Evolutionary conservation across 2,888 invertebrate species (phyloP).

Genomic region (Drosophila diplacantha): DNA sequence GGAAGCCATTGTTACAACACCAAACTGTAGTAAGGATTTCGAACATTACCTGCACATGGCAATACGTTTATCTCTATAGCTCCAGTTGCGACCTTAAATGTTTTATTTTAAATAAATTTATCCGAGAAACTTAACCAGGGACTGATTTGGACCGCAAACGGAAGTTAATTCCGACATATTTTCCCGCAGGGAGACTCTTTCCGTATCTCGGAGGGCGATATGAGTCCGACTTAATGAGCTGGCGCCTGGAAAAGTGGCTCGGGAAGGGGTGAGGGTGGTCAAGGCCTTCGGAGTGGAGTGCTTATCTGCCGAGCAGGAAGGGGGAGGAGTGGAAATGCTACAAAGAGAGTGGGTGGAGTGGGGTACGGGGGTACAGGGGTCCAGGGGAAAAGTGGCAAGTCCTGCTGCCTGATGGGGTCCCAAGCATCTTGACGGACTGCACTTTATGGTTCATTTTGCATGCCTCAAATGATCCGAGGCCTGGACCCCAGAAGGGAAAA

Average conservation of each 20-base stretch:
- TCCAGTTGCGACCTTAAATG: too few species aligned
- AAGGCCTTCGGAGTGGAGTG: slow-evolving; percentile 19
- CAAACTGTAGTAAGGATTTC: too few species aligned
- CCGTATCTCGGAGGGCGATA: neutral
- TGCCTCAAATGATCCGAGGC: slow-evolving; percentile 32
- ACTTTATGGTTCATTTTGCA: slow-evolving; percentile 44
- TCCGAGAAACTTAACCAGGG: neutral
- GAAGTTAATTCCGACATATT: slow-evolving; percentile 10
- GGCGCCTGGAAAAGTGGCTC: neutral
- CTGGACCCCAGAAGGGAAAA: slow-evolving; percentile 1
- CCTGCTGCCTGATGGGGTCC: neutral
- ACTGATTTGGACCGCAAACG: too few species aligned
- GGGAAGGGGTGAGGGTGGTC: slow-evolving; percentile 7
- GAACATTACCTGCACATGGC: slow-evolving; percentile 2
- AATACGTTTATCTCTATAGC: too few species aligned
- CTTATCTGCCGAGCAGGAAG: slow-evolving; percentile 8
- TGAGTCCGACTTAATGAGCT: slow-evolving; percentile 1
- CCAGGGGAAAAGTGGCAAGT: too few species aligned
- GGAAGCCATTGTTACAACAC: too few species aligned
- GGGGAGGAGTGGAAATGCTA: too few species aligned
- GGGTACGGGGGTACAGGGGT: too few species aligned
- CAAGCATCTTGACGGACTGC: slow-evolving; percentile 40
- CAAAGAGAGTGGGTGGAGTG: too few species aligned
- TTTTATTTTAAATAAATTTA: neutral
- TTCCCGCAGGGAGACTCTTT: neutral